Base-by-base conservation (phyloP, 2,113 vertebrate genomes). In the Puma concolor region DNA sequence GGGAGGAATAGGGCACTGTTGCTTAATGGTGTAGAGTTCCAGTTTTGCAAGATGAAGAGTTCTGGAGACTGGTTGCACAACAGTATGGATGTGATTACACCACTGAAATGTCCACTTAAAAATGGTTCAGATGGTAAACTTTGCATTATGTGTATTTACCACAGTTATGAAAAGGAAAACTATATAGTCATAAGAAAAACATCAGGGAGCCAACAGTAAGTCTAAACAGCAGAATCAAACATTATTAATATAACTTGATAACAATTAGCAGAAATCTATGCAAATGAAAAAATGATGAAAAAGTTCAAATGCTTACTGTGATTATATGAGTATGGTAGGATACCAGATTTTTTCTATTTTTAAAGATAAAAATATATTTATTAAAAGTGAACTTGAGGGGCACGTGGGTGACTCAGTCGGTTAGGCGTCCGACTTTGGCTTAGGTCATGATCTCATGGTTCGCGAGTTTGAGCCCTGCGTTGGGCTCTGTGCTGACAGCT, bases 281-380 rank as follows among this genome's bases (percentile, higher is more conserved):
- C 25, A 41, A 96, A 69, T 88, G 4, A 52, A 91, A 97, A 92
- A 52, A 60, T n/a, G 74, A 69, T 57, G 7, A 83, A 95, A 84
- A 81, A 85, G 66, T 52, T 8, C 82, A 86, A 95, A 57, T 95
- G 14, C 29, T 54, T 72, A 60, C n/a, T 50, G 67, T 33, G 23
- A 27, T 85, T 82, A 50, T 29, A 41, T 63, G 31, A 77, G 4
- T 27, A 48, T 63, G 15, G 5, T 13, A 63, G 54, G 23, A 31
- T 31, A 72, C 67, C 54, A 3, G 23, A 29, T 89, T 4, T 48
- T 48, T 67, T 89, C 72, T 38, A 36, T 3, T 66, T 10, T 95
- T 71, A n/a, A 57, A 85, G 81, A 85, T 91, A 88, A 91, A 88
- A 85, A 87, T 81, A 21, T 4, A 63, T 60, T 57, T 76, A 54